phyloP scores from a whole-genome alignment of 92 coral and sea anemone genomes.

The Parazoanthus darwini region DNA sequence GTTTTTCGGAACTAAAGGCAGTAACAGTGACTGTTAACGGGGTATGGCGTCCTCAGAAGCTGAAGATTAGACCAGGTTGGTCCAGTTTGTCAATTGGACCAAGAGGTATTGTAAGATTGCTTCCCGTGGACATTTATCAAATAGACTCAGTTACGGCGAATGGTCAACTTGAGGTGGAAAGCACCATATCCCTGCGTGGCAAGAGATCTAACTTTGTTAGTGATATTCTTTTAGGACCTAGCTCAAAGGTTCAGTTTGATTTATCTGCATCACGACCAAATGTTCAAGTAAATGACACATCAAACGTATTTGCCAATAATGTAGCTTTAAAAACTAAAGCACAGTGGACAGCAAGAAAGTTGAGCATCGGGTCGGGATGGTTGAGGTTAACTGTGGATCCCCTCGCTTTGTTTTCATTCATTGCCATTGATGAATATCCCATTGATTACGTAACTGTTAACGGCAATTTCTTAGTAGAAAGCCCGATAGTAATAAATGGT shows the following conservation, averaged over 20 bases:
- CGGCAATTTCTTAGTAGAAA: slow-evolving; percentile 65
- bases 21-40: slow-evolving; percentile 37
- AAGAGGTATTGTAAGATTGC: slow-evolving; percentile 63
- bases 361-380: slow-evolving; percentile 80
- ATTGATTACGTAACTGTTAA: slow-evolving; percentile 57
- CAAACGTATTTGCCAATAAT: background rate
- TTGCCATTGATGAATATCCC: slow-evolving; percentile 63
- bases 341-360: slow-evolving; percentile 56
- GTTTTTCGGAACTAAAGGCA: slow-evolving; percentile 24
- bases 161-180: slow-evolving; percentile 65
- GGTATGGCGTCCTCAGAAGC: slow-evolving; percentile 7
- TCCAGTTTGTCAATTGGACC: slow-evolving; percentile 62
- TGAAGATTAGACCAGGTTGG: slow-evolving; percentile 53
- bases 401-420: slow-evolving; percentile 62
- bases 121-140: slow-evolving; percentile 65
- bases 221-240: slow-evolving; percentile 21
- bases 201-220: slow-evolving; percentile 47
- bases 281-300: slow-evolving; percentile 19
- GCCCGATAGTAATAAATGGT: slow-evolving; percentile 69
- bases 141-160: slow-evolving; percentile 60
- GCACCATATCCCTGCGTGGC: slow-evolving; percentile 68
- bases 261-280: background rate
- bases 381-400: slow-evolving; percentile 59
- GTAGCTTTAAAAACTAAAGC: slow-evolving; percentile 47
- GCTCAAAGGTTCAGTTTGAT: slow-evolving; percentile 28